A percentile compares a stretch with the other conserved stretches of the same genome.
Evolutionary conservation across 2,113 vertebrate species (phyloP).

Genomic region (Tricholaema leucomelas): DNA sequence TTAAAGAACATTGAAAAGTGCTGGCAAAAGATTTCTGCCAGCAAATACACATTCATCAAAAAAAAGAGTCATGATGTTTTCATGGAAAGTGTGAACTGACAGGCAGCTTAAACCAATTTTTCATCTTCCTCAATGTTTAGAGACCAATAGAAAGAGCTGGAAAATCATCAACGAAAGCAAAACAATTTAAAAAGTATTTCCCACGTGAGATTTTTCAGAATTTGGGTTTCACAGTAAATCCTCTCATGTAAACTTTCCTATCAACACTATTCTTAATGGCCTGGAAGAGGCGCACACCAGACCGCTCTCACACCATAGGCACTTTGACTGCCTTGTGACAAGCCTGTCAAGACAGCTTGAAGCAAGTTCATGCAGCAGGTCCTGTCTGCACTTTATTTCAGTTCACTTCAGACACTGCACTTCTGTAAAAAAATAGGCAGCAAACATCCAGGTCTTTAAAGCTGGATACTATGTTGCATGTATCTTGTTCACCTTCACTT

Average conservation of each 20-base stretch:
- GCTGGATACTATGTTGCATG: background rate
- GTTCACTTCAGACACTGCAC: background rate
- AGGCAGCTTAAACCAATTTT: background rate
- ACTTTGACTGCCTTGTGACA: background rate
- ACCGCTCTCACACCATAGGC: background rate
- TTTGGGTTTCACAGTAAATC: background rate
- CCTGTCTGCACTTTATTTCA: background rate
- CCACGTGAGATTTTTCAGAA: background rate
- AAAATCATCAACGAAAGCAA: background rate
- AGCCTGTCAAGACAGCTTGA: background rate
- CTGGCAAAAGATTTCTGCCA: background rate
- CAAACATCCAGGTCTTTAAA: background rate
- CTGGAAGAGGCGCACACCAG: constrained; percentile 5
- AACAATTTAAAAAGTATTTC: background rate
- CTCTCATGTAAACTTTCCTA: background rate
- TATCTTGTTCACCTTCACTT: background rate
- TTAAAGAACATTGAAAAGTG: background rate
- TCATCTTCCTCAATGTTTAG: background rate
- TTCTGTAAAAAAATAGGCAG: background rate
- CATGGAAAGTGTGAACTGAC: background rate
- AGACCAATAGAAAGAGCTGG: background rate
- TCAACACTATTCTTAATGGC: background rate
- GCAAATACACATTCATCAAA: background rate
- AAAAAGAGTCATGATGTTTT: background rate
- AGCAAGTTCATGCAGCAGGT: background rate